Base-by-base conservation (phyloP, 1,140 invertebrate genomes). In the Sesamia nonagrioides region DNA sequence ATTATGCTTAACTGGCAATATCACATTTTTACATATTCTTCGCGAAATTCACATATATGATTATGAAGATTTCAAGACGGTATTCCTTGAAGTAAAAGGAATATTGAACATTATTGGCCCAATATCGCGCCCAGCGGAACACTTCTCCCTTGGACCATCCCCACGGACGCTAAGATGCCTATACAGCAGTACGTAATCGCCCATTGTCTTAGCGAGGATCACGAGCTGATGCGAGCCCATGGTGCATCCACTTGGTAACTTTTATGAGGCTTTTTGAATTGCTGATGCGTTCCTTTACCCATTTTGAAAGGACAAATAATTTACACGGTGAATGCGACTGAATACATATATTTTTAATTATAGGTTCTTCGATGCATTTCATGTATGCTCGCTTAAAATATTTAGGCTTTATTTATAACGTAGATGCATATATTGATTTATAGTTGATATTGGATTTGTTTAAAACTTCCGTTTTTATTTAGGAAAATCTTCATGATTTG, bases 131-230 rank as follows among this genome's bases (percentile, higher is more conserved):
- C 45, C 61, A 71, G 73, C 56, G 69, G 54, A 21, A 54, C 33
- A 45, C 69, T 18, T 8, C 15, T 79, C 7, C 18, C 54, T 86
- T 84, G 68, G 60, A 79, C 86, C 82, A 84, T 35, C 71, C 45
- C 60, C 66, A 58, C 73, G 5, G 78, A 84, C 80, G 72, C 77
- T 73, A 79, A 79, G 60, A 85, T 89, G 79, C 85, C 84, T 85
- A 87, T 87, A 80, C 85, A 84, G 84, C 88, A 89, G 85, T 86
- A 89, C 85, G 87, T 93, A 93, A 93, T 92, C 92, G 91, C 79
- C 90, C 83, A 93, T 94, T 94, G 93, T 94, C 86, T 91, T 76
- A 80, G 71, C 79, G 48, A 75, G 72, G 80, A 90, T 93, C 93
- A 94, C 93, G 92, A 94, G 72, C 85, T 92, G 91, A 91, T 89